A percentile compares a stretch with the other conserved stretches of the same genome.
Conservation (phyloP, 2,888 invertebrate genomes). For the Taphrorychus bicolor region DNA sequence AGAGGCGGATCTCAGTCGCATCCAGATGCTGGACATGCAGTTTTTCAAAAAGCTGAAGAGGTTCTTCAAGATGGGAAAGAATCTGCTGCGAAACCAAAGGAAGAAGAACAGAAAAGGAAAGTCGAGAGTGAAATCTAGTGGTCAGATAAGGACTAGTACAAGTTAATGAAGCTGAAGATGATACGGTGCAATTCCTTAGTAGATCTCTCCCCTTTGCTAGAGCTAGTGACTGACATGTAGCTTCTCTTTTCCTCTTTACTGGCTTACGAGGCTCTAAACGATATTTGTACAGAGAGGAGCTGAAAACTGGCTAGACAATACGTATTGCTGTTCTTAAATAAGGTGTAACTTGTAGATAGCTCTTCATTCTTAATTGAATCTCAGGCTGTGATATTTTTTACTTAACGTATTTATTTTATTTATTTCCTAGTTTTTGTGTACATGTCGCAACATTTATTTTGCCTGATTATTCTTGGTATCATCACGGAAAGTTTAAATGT, state of each 20-base stretch:
- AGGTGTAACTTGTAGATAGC: background rate
- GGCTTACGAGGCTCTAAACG: background rate
- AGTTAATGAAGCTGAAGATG: background rate
- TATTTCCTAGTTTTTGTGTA: background rate
- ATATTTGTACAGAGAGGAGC: too few species aligned
- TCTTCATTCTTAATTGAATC: background rate
- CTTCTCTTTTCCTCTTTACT: background rate
- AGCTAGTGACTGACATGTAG: background rate
- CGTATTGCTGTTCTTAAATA: background rate
- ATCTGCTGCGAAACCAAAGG: constrained; percentile 50
- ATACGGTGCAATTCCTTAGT: background rate
- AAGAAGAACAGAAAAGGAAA: constrained; percentile 16
- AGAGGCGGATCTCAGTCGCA: constrained; percentile 62
- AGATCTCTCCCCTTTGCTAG: background rate
- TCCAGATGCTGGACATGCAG: constrained; percentile 68
- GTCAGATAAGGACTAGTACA: background rate
- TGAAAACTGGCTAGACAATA: background rate
- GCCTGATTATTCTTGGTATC: too few species aligned
- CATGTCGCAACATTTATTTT: background rate
- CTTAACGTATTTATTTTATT: background rate
- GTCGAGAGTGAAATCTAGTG: background rate
- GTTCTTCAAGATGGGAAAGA: constrained; percentile 61
- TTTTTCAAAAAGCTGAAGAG: constrained; percentile 67
- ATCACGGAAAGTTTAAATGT: too few species aligned
- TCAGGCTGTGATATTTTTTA: background rate